phyloP scores from a whole-genome alignment of 1,140 invertebrate genomes.

The Procambarus virginalis region DNA sequence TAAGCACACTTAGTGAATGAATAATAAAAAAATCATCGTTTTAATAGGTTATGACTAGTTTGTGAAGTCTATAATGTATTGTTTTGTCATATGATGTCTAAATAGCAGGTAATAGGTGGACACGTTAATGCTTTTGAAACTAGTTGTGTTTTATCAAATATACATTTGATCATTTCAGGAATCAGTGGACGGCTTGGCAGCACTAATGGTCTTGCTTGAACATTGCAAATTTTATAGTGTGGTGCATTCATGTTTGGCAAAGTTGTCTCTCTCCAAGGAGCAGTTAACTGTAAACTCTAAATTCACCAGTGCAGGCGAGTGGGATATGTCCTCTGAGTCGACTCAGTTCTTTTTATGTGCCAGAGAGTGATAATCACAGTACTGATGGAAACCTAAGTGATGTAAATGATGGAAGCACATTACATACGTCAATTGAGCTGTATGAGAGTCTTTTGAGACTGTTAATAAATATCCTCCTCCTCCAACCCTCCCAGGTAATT shows the following conservation, averaged over 20 bases:
- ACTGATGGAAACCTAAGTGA: background rate
- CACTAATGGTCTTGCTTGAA: conserved; percentile 44
- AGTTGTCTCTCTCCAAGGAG: background rate
- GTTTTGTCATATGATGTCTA: too few species aligned
- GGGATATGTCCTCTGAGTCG: conserved; percentile 40
- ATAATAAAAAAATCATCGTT: too few species aligned
- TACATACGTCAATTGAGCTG: conserved; percentile 33
- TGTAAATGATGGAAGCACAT: background rate
- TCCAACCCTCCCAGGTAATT: conserved; percentile 30
- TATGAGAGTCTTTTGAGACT: conserved; percentile 49
- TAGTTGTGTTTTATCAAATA: background rate
- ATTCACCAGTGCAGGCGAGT: background rate
- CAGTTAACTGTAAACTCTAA: background rate
- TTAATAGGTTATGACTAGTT: too few species aligned
- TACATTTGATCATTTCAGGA: conserved; percentile 15
- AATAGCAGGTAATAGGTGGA: too few species aligned
- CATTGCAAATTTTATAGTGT: conserved; percentile 52
- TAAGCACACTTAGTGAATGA: too few species aligned
- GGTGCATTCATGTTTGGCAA: conserved; percentile 10
- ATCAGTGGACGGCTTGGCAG: conserved; percentile 38
- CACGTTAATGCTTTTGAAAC: too few species aligned
- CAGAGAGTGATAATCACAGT: background rate
- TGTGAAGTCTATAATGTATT: too few species aligned
- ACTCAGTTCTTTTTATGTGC: conserved; percentile 26
- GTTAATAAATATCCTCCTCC: conserved; percentile 32